Evolutionary conservation across 1,140 invertebrate genomes (phyloP).

Genomic region (Dreissena rostriformis): DNA sequence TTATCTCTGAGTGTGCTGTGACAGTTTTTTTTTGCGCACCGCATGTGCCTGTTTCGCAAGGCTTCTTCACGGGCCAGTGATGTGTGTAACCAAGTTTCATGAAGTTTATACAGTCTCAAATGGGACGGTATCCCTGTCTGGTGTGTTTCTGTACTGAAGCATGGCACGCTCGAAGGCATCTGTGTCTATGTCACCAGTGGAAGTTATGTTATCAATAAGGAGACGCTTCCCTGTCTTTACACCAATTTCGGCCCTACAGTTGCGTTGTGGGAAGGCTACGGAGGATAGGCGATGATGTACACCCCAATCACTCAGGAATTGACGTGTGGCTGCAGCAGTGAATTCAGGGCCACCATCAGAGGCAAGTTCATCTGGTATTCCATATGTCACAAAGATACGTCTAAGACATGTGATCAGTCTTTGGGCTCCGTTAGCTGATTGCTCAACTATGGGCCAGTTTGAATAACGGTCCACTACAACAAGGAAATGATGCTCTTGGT

Average conservation of each 20-base stretch:
- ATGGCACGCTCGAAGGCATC: slow-evolving; percentile 59
- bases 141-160: slow-evolving; percentile 62
- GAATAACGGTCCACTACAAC: slow-evolving; percentile 53
- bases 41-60: slow-evolving; percentile 60
- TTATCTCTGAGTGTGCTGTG: slow-evolving; percentile 54
- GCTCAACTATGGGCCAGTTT: slow-evolving; percentile 48
- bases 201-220: slow-evolving; percentile 48
- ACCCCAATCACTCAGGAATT: slow-evolving; percentile 55
- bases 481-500: slow-evolving; percentile 50
- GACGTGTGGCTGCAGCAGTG: slow-evolving; percentile 28
- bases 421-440: slow-evolving; percentile 4
- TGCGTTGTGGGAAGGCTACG: slow-evolving; percentile 51
- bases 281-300: slow-evolving; percentile 57
- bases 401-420: slow-evolving; percentile 38
- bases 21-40: slow-evolving; percentile 35
- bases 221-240: slow-evolving; percentile 60
- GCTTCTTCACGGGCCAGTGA: slow-evolving; percentile 48
- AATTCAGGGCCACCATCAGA: slow-evolving; percentile 61
- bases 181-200: slow-evolving; percentile 56
- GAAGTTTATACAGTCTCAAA: slow-evolving; percentile 60
- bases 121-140: slow-evolving; percentile 59
- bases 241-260: slow-evolving; percentile 57
- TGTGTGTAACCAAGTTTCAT: slow-evolving; percentile 60
- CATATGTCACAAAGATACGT: slow-evolving; percentile 56
- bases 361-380: slow-evolving; percentile 55